Percentiles rank a stretch among this genome's conserved stretches.
Evolutionary conservation across 1,140 invertebrate genomes (phyloP).

Genomic region (Andricus grossulariae): DNA sequence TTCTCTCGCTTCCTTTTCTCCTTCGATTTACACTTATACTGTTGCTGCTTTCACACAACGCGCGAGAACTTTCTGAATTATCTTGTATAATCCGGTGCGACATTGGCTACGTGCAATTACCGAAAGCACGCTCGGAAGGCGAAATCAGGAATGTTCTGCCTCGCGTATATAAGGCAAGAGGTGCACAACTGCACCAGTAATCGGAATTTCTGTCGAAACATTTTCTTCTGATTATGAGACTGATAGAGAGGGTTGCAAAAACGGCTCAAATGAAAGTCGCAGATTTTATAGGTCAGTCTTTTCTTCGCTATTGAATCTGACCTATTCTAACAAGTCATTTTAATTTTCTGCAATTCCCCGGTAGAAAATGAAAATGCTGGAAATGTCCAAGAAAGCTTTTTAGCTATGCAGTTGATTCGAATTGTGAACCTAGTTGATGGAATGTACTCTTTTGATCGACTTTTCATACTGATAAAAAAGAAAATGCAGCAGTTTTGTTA

Average conservation of each 20-base stretch:
- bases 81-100: constrained; percentile 62
- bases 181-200: constrained; percentile 11
- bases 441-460: too few relatives aligned
- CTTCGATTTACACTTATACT: constrained; percentile 31
- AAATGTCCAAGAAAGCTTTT: too few relatives aligned
- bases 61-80: constrained; percentile 68
- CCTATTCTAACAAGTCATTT: background rate
- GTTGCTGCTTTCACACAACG: constrained; percentile 35
- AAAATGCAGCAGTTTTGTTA: too few relatives aligned
- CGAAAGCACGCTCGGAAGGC: constrained; percentile 50
- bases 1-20: constrained; percentile 24
- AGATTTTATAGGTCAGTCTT: constrained; percentile 25
- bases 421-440: too few relatives aligned
- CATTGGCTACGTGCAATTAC: constrained; percentile 59
- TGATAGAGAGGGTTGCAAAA: constrained; percentile 34
- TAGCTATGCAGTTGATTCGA: too few relatives aligned
- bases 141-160: constrained; percentile 39
- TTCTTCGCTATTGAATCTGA: background rate
- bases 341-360: background rate
- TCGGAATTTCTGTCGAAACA: constrained; percentile 21
- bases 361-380: background rate
- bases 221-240: constrained; percentile 25
- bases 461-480: too few relatives aligned
- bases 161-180: constrained; percentile 12
- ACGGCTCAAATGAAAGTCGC: constrained; percentile 33